A percentile compares a stretch with the other conserved stretches of the same genome.
phyloP scores from a whole-genome alignment of 2,113 vertebrate species.

The Barbus barbus region DNA sequence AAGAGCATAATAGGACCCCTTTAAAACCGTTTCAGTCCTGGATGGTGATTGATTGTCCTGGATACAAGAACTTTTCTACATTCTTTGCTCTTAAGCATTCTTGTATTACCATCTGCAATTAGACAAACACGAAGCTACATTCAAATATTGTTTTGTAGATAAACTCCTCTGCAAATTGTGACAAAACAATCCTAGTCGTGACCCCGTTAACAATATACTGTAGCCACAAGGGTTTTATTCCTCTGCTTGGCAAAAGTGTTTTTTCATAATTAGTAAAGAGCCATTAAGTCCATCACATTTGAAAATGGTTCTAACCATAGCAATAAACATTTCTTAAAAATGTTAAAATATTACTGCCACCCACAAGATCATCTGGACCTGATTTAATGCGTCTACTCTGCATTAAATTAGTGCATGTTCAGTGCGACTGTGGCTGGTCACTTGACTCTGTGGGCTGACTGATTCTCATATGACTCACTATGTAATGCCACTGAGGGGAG shows the following conservation, averaged over 20 bases:
- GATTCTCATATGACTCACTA: slow-evolving; percentile 4
- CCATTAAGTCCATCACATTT: neutral
- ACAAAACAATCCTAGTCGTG: neutral
- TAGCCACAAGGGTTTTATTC: neutral
- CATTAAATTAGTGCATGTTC: neutral
- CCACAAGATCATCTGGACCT: neutral
- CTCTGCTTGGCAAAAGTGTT: neutral
- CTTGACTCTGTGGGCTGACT: neutral
- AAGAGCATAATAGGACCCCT: no score
- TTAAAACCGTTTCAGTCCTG: no score
- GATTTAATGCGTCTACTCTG: neutral
- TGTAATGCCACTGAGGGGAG: neutral
- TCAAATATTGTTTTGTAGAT: neutral
- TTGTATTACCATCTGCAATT: neutral
- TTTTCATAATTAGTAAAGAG: neutral
- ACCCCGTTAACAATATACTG: neutral
- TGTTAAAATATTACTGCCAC: neutral
- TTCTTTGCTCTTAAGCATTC: neutral
- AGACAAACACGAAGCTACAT: neutral
- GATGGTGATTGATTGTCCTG: no score
- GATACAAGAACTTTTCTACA: neutral
- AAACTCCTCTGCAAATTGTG: neutral
- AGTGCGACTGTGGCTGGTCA: neutral
- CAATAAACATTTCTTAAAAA: neutral
- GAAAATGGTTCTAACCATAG: neutral